These are phyloP conservation scores for Synanceia verrucosa DNA, from an alignment of 2,797 vertebrate species.

Conservation along the genomic window DNA sequence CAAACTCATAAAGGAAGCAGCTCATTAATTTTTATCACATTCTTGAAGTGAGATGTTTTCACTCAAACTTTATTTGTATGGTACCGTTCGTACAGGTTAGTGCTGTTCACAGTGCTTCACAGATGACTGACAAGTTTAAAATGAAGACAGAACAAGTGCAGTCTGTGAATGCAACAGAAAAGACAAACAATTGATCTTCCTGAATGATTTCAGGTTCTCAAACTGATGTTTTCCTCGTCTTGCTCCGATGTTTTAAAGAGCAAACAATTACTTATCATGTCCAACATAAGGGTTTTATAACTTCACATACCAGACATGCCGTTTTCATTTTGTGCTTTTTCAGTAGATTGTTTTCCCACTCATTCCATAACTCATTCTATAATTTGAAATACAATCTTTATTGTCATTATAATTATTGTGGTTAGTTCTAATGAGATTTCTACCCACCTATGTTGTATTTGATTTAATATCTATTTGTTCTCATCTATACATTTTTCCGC, in stretches of 20 bases:
- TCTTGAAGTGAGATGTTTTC: not conserved
- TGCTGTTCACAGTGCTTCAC: too few relatives aligned
- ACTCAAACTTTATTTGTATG: too few relatives aligned
- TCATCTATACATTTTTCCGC: not conserved
- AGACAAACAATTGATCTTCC: too few relatives aligned
- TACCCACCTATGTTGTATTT: too few relatives aligned
- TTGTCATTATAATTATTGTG: too few relatives aligned
- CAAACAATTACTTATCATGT: not conserved
- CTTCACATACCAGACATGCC: not conserved
- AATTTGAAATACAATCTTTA: not conserved
- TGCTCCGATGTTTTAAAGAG: not conserved
- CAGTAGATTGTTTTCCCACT: not conserved
- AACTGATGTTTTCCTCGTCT: not conserved
- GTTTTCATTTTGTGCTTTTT: not conserved
- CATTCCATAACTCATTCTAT: not conserved
- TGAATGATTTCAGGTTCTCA: not conserved
- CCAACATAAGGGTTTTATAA: not conserved
- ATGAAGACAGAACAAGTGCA: too few relatives aligned
- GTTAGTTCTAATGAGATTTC: too few relatives aligned
- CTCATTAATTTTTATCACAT: slow-evolving; percentile 19
- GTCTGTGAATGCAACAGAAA: too few relatives aligned
- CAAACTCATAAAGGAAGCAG: slow-evolving; percentile 3
- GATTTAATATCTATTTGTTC: too few relatives aligned
- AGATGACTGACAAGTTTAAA: too few relatives aligned
- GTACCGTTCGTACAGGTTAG: too few relatives aligned